These are phyloP conservation scores for Leptatherina wallacei DNA, from an alignment of 2,797 vertebrate genomes.

Conservation along the genomic window DNA sequence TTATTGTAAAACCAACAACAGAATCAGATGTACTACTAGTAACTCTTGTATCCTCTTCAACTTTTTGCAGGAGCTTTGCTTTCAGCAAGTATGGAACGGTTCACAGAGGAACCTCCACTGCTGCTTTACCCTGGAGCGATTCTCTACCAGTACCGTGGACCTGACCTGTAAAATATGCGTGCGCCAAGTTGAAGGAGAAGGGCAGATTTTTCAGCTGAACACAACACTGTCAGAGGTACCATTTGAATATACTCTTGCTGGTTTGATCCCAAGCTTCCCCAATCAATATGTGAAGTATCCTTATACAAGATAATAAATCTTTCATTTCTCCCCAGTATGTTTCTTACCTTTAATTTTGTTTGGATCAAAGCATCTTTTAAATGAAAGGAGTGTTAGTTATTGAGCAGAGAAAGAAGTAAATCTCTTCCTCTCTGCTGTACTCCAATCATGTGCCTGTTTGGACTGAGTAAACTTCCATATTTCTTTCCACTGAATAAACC, in stretches of 20 bases:
- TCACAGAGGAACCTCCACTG: slow-evolving; percentile 95
- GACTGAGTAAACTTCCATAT: background rate
- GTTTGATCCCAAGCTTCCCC: too few species aligned
- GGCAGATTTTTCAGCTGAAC: slow-evolving; percentile 97
- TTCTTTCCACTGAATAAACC: background rate
- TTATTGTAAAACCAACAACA: background rate
- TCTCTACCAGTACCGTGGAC: slow-evolving; percentile 87
- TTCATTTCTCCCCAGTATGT: background rate
- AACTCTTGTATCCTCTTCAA: background rate
- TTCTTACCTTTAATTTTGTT: background rate
- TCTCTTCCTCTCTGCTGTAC: background rate
- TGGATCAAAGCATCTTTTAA: background rate
- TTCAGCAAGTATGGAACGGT: slow-evolving; percentile 95
- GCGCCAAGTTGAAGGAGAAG: slow-evolving; percentile 96
- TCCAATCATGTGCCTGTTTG: background rate
- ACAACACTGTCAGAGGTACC: slow-evolving; percentile 92
- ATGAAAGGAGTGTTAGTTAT: background rate
- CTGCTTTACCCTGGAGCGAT: slow-evolving; percentile 94
- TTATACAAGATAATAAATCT: background rate
- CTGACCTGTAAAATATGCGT: slow-evolving; percentile 96
- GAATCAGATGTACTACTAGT: background rate
- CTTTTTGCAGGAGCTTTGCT: slow-evolving; percentile 90
- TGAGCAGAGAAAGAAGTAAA: background rate
- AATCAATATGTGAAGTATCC: too few species aligned
- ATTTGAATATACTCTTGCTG: background rate